A percentile compares a stretch with the other conserved stretches of the same genome.
phyloP scores from a whole-genome alignment of 1,140 invertebrate species.

The Heterodera schachtii region DNA sequence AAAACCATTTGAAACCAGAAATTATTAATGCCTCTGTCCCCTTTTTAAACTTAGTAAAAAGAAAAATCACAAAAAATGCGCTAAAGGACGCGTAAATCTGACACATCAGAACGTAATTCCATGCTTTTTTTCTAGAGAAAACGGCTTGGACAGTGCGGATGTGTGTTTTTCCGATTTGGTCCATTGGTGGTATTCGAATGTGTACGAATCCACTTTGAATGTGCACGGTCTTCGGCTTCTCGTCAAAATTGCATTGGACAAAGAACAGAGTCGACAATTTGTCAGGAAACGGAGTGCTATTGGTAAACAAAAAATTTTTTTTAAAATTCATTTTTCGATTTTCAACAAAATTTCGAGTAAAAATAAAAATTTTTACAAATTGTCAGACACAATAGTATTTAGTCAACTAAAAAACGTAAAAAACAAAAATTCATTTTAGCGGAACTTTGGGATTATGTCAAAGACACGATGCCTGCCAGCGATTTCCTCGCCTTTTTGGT shows the following conservation, averaged over 20 bases:
- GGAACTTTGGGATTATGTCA: constrained; percentile 5
- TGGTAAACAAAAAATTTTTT: neutral
- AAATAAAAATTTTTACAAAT: too few relatives aligned
- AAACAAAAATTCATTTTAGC: neutral
- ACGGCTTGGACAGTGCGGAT: neutral
- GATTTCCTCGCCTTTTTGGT: constrained; percentile 19
- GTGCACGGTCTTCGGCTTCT: neutral
- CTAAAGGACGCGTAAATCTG: too few relatives aligned
- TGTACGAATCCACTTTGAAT: neutral
- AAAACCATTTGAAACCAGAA: neutral
- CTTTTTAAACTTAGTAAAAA: too few relatives aligned
- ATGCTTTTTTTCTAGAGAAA: neutral
- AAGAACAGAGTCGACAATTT: neutral
- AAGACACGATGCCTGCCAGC: neutral
- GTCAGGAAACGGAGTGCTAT: neutral
- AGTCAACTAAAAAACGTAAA: too few relatives aligned
- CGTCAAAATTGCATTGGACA: neutral
- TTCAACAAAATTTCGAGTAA: too few relatives aligned
- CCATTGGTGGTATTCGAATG: neutral
- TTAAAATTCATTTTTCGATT: neutral
- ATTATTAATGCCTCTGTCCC: neutral
- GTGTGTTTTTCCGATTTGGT: neutral
- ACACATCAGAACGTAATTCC: neutral
- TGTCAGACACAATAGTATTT: too few relatives aligned
- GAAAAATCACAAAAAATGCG: too few relatives aligned